These are phyloP conservation scores for Nyctalus aviator DNA, from an alignment of 2,797 vertebrate genomes.

Conservation along the genomic window DNA sequence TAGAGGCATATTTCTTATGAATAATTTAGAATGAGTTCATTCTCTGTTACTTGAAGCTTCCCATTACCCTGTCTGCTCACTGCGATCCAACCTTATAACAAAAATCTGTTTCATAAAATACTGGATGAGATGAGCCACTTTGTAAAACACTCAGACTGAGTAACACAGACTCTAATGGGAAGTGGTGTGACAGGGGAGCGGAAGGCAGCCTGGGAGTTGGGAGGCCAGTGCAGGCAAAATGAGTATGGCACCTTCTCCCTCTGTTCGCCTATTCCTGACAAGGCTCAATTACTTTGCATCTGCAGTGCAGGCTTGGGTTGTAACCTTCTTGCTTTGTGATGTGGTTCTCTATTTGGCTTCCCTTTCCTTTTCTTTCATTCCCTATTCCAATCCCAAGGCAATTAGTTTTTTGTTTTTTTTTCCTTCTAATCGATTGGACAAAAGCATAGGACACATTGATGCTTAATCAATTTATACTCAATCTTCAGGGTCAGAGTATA, in stretches of 20 bases:
- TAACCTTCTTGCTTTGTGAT: neutral
- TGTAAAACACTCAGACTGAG: neutral
- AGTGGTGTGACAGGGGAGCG: neutral
- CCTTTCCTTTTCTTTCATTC: neutral
- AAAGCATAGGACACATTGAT: neutral
- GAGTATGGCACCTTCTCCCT: neutral
- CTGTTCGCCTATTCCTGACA: neutral
- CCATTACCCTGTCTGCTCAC: neutral
- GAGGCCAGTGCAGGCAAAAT: neutral
- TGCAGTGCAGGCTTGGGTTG: neutral
- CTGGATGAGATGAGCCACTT: neutral
- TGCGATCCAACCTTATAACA: neutral
- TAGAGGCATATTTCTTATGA: constrained; percentile 1
- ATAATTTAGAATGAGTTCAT: constrained; percentile 54
- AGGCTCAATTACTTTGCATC: neutral
- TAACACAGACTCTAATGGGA: neutral
- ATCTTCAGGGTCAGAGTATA: neutral
- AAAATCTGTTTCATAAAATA: constrained; percentile 29
- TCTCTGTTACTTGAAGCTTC: constrained; percentile 21
- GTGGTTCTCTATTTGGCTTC: neutral
- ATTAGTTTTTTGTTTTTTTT: neutral
- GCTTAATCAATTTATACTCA: neutral
- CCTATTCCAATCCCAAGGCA: neutral
- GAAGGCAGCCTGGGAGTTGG: neutral
- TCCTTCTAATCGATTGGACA: neutral